These are phyloP conservation scores for Adrianichthys oophorus DNA, from an alignment of 2,797 vertebrate species.

Conservation along the genomic window DNA sequence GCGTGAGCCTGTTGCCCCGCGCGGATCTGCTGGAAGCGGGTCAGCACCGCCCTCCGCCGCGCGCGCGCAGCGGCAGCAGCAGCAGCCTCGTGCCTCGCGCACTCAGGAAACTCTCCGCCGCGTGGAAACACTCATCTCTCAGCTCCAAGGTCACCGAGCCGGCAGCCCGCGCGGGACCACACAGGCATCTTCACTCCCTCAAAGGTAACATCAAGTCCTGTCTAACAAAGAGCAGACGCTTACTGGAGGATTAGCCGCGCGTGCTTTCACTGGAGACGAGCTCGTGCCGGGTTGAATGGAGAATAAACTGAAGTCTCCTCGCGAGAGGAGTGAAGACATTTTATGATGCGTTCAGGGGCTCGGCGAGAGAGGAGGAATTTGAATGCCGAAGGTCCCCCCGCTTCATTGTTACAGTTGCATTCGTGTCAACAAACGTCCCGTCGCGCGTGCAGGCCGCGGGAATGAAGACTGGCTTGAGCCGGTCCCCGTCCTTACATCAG, in stretches of 20 bases:
- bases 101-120: constrained; percentile 43
- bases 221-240: background rate
- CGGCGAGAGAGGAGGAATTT: background rate
- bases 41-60: constrained; percentile 58
- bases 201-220: constrained; percentile 40
- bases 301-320: background rate
- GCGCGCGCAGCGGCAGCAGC: constrained; percentile 7
- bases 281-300: constrained; percentile 16
- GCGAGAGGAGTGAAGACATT: constrained; percentile 4
- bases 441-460: constrained; percentile 27
- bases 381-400: no score
- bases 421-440: background rate
- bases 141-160: constrained; percentile 62
- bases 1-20: background rate
- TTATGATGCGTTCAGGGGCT: constrained; percentile 42
- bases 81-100: constrained; percentile 13
- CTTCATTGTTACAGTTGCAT: no score
- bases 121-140: constrained; percentile 45
- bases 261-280: background rate
- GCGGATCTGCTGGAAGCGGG: constrained; percentile 5
- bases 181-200: constrained; percentile 5
- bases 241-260: constrained; percentile 9
- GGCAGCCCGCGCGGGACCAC: constrained; percentile 3
- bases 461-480: constrained; percentile 55
- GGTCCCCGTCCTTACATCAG: constrained; percentile 55